Conservation (phyloP, 2,113 vertebrate species). For the Nothobranchius kuhntae region DNA sequence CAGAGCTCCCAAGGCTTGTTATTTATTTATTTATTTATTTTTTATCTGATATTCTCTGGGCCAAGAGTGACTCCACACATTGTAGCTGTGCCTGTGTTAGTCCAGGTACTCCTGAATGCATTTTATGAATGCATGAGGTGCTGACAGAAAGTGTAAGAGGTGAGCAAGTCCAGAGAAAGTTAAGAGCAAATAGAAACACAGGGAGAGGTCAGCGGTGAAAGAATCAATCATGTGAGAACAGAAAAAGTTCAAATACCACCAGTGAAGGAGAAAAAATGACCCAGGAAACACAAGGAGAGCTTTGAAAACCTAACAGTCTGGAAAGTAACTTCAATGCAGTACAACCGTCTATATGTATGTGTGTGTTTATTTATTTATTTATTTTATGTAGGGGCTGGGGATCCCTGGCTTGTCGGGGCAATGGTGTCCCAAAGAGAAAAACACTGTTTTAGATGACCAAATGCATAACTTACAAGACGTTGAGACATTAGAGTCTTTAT, state of each 20-base stretch:
- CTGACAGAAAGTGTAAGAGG: not conserved
- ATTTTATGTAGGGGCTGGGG: too few species aligned
- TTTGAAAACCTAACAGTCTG: not conserved
- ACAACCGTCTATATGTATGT: too few species aligned
- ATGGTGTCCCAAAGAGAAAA: too few species aligned
- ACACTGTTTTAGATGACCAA: too few species aligned
- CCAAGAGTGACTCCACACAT: not conserved
- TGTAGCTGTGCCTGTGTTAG: not conserved
- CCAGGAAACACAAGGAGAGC: not conserved
- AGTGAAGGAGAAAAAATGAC: not conserved
- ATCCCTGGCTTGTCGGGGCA: too few species aligned
- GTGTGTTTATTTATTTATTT: too few species aligned
- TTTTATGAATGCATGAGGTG: not conserved
- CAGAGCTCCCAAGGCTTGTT: constrained; percentile 24
- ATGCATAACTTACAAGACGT: too few species aligned
- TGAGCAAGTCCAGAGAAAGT: constrained; percentile 3
- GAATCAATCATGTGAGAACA: constrained; percentile 18
- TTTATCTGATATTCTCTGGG: constrained; percentile 29
- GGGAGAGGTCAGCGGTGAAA: constrained; percentile 7
- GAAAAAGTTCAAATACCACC: not conserved
- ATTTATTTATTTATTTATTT: not conserved
- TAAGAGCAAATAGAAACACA: not conserved
- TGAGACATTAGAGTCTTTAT: not conserved
- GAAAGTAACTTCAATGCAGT: not conserved
- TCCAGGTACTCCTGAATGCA: not conserved